Percentiles rank a stretch among this genome's conserved stretches.
Evolutionary conservation across 1,140 invertebrate species (phyloP).

Genomic region (Drosophila repleta): DNA sequence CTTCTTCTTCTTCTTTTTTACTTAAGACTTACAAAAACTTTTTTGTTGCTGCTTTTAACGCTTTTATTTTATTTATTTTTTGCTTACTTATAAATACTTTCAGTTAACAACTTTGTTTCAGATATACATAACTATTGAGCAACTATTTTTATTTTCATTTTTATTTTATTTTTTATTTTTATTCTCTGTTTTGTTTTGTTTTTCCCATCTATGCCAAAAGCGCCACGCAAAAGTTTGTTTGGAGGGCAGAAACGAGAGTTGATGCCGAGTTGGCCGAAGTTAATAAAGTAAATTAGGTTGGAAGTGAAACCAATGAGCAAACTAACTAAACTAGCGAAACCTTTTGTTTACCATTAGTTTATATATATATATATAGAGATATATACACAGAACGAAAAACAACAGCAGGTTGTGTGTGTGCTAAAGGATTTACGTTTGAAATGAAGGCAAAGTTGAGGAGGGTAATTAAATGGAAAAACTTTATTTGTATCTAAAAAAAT

Average conservation of each 20-base stretch:
- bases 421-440: too few species aligned
- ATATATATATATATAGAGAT: conserved; percentile 3
- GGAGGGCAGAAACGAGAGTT: background rate
- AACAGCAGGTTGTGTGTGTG: background rate
- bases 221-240: conserved; percentile 17
- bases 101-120: conserved; percentile 78
- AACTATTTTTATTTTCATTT: conserved; percentile 51
- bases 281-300: conserved; percentile 6
- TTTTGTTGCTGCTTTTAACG: conserved; percentile 48
- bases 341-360: conserved; percentile 30
- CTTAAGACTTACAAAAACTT: conserved; percentile 69
- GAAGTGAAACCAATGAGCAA: conserved; percentile 33
- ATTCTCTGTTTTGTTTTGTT: background rate
- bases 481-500: too few species aligned
- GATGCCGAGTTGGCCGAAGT: background rate
- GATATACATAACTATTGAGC: conserved; percentile 69
- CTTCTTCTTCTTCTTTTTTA: background rate
- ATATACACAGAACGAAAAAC: conserved; percentile 7
- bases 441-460: too few species aligned
- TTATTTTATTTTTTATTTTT: conserved; percentile 31
- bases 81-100: conserved; percentile 66
- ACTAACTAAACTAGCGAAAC: conserved; percentile 40
- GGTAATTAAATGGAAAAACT: too few species aligned
- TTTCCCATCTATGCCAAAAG: conserved; percentile 3
- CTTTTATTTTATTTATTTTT: conserved; percentile 1